Base-by-base conservation (phyloP, 2,113 vertebrate species). In the Petrocephalus zakoni region DNA sequence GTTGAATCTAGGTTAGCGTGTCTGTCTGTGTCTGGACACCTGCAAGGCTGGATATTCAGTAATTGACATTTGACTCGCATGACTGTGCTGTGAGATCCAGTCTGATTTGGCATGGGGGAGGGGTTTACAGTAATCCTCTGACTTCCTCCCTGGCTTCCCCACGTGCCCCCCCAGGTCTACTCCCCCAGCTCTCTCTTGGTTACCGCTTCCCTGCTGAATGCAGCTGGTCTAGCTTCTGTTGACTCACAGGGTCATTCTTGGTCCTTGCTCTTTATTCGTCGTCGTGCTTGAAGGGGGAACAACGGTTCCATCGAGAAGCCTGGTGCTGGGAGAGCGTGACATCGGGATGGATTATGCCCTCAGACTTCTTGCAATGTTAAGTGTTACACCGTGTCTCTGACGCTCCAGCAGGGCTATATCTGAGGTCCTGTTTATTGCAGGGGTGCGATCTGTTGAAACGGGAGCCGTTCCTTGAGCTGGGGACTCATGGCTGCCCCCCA, bases 401-500 rank as follows among this genome's bases (percentile, higher is more conserved):
- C 8, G 37, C 9, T 86, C 37, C 9, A 11, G 34, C 15, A 34
- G 19, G 52, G 13, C 10, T 55, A 55, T 29, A 29, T 58, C 56
- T 49, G 22, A n/a, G 53, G 85, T 17, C 37, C 46, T 88, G 4
- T 88, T 37, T 29, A 52, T 72, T 75, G 6, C 64, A 46, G 88
- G 75, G 9, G 37, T 21, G 22, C 17, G 61, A 29, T 19, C 75
- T n/a, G 19, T 47, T 51, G 11, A 21, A 47, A 49, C 22, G 8
- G 29, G 9, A 58, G 52, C n/a, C 61, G 29, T 68, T 46, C 15
- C 47, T 11, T 19, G 47, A 85, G 56, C 15, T 53, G 21, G 34
- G 11, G 46, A 86, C 52, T 87, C 78, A 92, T 94, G 94, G 92
- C 91, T 51, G 75, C 88, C 90, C 89, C 90, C 72, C 42, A 68